Evolutionary conservation across 1,140 invertebrate species (phyloP).

Genomic region (Panagrolaimus sp.): DNA sequence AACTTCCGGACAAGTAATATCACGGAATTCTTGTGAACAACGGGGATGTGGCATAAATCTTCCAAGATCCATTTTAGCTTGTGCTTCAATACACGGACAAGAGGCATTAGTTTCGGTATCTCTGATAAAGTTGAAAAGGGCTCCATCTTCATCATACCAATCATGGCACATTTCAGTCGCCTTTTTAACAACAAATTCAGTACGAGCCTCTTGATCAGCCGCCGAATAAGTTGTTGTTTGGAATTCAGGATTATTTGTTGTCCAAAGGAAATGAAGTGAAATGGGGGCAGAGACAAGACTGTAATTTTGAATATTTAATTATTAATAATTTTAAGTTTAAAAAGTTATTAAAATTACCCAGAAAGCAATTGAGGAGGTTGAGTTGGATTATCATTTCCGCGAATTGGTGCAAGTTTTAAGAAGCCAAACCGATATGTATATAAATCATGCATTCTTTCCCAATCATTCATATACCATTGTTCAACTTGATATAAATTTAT

Average conservation of each 20-base stretch:
- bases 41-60: conserved; percentile 59
- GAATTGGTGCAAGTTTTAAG: conserved; percentile 52
- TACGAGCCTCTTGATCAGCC: conserved; percentile 36
- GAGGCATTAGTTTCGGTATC: conserved; percentile 58
- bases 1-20: conserved; percentile 55
- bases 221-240: conserved; percentile 46
- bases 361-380: conserved; percentile 40
- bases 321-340: neutral
- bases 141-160: conserved; percentile 53
- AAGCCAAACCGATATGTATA: conserved; percentile 57
- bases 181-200: conserved; percentile 50
- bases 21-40: conserved; percentile 58
- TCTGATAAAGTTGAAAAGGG: conserved; percentile 55
- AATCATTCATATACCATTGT: conserved; percentile 56
- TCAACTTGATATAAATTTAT: conserved; percentile 57
- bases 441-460: conserved; percentile 55
- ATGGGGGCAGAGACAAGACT: conserved; percentile 57
- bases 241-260: conserved; percentile 48
- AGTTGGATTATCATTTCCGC: conserved; percentile 46
- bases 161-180: conserved; percentile 58
- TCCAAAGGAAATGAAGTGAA: conserved; percentile 58
- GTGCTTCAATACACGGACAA: conserved; percentile 54
- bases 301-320: conserved; percentile 20
- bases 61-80: conserved; percentile 52
- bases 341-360: conserved; percentile 31